Conservation (phyloP, 2,113 vertebrate species). For the Orientallactaga bullata region DNA sequence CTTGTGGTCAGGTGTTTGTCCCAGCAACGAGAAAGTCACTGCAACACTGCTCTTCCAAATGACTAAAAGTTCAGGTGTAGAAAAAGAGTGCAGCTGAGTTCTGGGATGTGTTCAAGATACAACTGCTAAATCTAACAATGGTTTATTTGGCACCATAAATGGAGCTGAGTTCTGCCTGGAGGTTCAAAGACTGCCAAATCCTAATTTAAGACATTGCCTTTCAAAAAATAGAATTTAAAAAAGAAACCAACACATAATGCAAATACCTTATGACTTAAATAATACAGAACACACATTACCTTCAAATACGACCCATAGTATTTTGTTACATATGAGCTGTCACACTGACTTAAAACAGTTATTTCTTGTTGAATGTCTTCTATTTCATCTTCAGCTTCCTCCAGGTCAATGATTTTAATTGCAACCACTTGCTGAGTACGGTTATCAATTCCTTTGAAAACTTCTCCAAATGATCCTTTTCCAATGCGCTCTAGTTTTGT, state of each 20-base stretch:
- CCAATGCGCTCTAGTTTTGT: slow-evolving; percentile 96
- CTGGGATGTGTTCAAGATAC: slow-evolving; percentile 16
- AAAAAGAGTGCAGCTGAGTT: neutral
- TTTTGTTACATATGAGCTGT: slow-evolving; percentile 96
- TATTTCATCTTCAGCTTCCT: slow-evolving; percentile 97
- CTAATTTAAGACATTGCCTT: slow-evolving; percentile 64
- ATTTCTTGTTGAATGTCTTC: slow-evolving; percentile 98
- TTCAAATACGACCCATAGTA: slow-evolving; percentile 97
- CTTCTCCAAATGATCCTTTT: slow-evolving; percentile 97
- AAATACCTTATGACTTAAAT: slow-evolving; percentile 75
- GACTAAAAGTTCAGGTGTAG: slow-evolving; percentile 52
- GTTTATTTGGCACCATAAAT: slow-evolving; percentile 54
- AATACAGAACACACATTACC: slow-evolving; percentile 85
- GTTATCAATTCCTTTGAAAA: slow-evolving; percentile 97
- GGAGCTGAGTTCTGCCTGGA: slow-evolving; percentile 47
- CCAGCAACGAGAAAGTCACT: too few relatives aligned
- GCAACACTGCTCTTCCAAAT: neutral
- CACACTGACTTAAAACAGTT: slow-evolving; percentile 96
- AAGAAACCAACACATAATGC: slow-evolving; percentile 57
- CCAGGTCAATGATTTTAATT: slow-evolving; percentile 97
- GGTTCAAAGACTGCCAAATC: slow-evolving; percentile 57
- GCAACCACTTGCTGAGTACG: slow-evolving; percentile 94
- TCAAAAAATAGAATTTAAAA: slow-evolving; percentile 54
- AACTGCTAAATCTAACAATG: slow-evolving; percentile 61
- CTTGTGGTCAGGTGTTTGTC: too few relatives aligned